Evolutionary conservation across 2,113 vertebrate genomes (phyloP).

Genomic region (Furnarius figulus): DNA sequence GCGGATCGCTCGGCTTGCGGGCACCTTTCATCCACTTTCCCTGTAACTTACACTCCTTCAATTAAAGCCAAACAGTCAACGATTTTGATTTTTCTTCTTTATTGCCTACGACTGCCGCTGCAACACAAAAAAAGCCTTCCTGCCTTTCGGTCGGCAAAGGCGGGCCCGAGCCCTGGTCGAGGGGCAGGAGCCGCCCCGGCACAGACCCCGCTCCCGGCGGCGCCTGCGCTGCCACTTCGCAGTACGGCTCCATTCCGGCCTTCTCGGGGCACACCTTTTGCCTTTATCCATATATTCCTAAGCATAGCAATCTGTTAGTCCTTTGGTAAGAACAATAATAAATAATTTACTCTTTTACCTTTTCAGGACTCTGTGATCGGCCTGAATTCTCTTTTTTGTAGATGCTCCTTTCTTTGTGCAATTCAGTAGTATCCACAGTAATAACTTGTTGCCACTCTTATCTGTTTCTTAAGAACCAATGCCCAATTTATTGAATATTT

Average conservation of each 20-base stretch:
- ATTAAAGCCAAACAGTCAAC: background rate
- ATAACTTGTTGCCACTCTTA: background rate
- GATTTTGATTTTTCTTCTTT: too few species aligned
- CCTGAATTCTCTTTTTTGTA: background rate
- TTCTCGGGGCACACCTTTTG: background rate
- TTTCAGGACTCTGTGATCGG: background rate
- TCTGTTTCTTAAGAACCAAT: background rate
- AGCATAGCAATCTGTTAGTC: background rate
- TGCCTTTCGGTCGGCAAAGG: background rate
- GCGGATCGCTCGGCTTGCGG: background rate
- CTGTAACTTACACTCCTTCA: accelerated
- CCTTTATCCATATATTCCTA: background rate
- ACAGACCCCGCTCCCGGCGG: accelerated
- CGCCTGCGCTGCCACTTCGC: background rate
- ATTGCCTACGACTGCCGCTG: background rate
- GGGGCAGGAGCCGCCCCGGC: too few species aligned
- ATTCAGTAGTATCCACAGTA: background rate
- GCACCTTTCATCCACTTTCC: background rate
- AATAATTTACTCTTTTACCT: background rate
- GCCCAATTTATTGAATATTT: background rate
- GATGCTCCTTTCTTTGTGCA: background rate
- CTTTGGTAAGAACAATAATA: background rate
- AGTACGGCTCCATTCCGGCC: background rate
- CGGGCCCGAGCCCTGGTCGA: background rate
- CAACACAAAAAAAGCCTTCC: background rate